A percentile compares a stretch with the other conserved stretches of the same genome.
Evolutionary conservation across 2,888 invertebrate genomes (phyloP).

Genomic region (Rotaria socialis): DNA sequence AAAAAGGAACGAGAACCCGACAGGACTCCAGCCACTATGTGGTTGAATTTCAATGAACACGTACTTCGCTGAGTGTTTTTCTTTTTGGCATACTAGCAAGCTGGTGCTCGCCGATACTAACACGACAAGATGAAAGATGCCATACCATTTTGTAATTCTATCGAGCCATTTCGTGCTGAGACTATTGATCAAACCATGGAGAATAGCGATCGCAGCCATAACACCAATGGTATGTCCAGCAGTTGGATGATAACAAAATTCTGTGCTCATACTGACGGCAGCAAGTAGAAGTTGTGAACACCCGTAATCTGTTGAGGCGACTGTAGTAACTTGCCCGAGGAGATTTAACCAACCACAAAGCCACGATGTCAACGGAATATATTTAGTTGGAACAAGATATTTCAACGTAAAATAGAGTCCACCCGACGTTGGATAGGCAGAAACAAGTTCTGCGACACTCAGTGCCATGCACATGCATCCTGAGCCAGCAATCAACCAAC

Average conservation of each 20-base stretch:
- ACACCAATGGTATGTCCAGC: background rate
- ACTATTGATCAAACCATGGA: background rate
- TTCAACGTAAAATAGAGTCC: background rate
- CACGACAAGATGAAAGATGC: background rate
- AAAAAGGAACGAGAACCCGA: background rate
- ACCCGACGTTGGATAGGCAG: constrained; percentile 10
- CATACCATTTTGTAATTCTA: background rate
- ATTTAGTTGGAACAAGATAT: background rate
- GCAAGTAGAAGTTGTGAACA: background rate
- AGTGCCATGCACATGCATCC: background rate
- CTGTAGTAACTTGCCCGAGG: background rate
- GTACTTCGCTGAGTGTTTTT: background rate
- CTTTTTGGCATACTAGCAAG: background rate
- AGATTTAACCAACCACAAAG: background rate
- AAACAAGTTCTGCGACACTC: background rate
- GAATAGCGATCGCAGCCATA: background rate
- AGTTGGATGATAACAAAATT: background rate
- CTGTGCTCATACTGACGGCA: background rate
- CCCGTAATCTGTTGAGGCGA: constrained; percentile 10
- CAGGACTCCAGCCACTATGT: background rate
- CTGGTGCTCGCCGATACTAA: background rate
- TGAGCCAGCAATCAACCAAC: background rate
- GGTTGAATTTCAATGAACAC: background rate
- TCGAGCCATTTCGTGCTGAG: constrained; percentile 1
- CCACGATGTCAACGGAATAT: background rate